A percentile compares a stretch with the other conserved stretches of the same genome.
phyloP scores from a whole-genome alignment of 2,888 invertebrate species.

The Cyrtodaria siliqua region DNA sequence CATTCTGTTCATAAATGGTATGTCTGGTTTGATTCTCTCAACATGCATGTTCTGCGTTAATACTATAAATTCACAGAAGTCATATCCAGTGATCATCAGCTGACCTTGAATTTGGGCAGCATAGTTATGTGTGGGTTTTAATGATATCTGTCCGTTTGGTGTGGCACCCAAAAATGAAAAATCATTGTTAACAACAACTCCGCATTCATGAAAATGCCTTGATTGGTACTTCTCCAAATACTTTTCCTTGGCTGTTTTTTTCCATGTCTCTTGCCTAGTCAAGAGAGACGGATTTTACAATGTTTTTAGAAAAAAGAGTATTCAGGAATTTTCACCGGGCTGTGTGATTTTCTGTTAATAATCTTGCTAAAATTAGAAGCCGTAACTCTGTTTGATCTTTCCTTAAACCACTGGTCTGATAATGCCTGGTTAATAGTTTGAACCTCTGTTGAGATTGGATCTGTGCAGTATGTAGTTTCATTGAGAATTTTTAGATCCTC shows the following conservation, averaged over 20 bases:
- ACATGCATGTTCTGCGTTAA: slow-evolving; percentile 34
- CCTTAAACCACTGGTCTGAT: slow-evolving; percentile 13
- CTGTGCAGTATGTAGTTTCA: too few species aligned
- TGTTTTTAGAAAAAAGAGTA: too few species aligned
- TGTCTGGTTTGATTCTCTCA: slow-evolving; percentile 36
- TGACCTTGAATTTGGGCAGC: slow-evolving; percentile 48
- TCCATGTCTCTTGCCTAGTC: too few species aligned
- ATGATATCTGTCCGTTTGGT: neutral
- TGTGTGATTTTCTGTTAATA: too few species aligned
- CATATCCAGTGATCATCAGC: slow-evolving; percentile 33
- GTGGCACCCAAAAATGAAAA: slow-evolving; percentile 29
- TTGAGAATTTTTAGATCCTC: slow-evolving; percentile 5
- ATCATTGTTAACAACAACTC: slow-evolving; percentile 39
- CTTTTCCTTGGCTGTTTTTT: too few species aligned
- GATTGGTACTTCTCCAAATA: slow-evolving; percentile 21
- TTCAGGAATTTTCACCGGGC: too few species aligned
- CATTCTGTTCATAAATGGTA: slow-evolving; percentile 24
- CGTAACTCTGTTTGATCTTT: slow-evolving; percentile 12
- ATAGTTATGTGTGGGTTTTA: slow-evolving; percentile 15
- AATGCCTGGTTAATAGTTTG: slow-evolving; percentile 17
- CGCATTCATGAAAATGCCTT: slow-evolving; percentile 38
- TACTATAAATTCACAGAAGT: slow-evolving; percentile 42
- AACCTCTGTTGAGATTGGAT: neutral
- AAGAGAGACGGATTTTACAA: too few species aligned
- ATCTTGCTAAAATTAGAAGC: slow-evolving; percentile 27